Base-by-base conservation (phyloP, 2,797 vertebrate genomes). In the Molossus alvarezi region DNA sequence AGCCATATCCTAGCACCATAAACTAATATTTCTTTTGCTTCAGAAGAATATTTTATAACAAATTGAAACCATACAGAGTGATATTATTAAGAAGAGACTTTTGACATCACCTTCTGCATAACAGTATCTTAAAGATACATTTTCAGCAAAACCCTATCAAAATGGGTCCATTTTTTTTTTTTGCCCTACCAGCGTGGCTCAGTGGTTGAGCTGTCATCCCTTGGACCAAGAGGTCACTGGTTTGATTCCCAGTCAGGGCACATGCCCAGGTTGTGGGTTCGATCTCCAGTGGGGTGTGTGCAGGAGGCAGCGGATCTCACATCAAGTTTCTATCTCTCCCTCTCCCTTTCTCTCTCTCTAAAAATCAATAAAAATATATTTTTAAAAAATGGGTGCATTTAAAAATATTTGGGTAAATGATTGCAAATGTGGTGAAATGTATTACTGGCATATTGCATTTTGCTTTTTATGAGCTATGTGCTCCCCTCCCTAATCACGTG, bases 41-140 rank as follows among this genome's bases (percentile, higher is more conserved):
- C 94, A 88, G 65, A 96, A 96, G 21, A 45, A 87, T 27, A 51
- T 91, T 97, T 97, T 93, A 85, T 94, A 88, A 95, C 25, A 97
- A 81, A 94, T 91, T 92, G 73, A 88, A 97, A 96, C 87, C 48
- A 12, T 85, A 94, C 97, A 57, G 37, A 87, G 21, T 97, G 91
- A 96, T 64, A 94, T 97, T 98, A 98, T 97, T 95, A 75, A 87
- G 91, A 97, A 21, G 90, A 97, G 79, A 69, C 10, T 97, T 89
- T 97, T 98, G 96, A 96, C 92, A 96, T 85, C 62, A 89, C 67
- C 93, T 97, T 97, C 23, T 95, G 77, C 45, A 37, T 96, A 67
- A 41, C 65, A 97, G 87, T 97, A 72, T 93, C 85, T 94, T 79
- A 85, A 85, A 94, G 96, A 96, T 87, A 45, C 13, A 77, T 95